Base-by-base conservation (phyloP, 2,888 invertebrate genomes). In the Mesoligia furuncula region DNA sequence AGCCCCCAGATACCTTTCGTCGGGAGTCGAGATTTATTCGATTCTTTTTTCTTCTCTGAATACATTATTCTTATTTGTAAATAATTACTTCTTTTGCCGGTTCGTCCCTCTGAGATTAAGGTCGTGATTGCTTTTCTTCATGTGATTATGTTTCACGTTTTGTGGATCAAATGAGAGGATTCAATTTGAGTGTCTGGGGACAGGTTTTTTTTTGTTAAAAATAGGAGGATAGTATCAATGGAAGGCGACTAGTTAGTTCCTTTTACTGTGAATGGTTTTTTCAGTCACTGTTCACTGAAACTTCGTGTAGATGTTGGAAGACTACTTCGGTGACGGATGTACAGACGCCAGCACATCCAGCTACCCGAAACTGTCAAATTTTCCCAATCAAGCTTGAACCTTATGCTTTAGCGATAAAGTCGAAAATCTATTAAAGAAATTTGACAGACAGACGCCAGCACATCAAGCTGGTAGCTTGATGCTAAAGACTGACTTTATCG, bases 1-100 rank as follows among this genome's bases (percentile, higher is more conserved):
- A 88, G 79, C 82, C 88, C 89, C 88, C 83, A 85, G 90, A 89
- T 90, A 91, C 90, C 90, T 91, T 90, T 87, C 88, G 83, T 80
- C 79, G 82, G 83, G 87, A 87, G 84, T 84, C 81, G 87, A 92
- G 92, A 94, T 93, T 93, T 93, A 93, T 92, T 91, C 90, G 89
- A 84, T 91, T 92, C 90, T 89, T 92, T 90, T 84, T 89, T 90
- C 88, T 90, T 88, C 87, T 89, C 90, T 91, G 93, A 92, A 93
- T 93, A 92, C 91, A 93, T 93, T 93, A 93, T 90, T 92, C 90
- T 93, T 92, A 93, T 94, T 93, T 93, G 92, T 93, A 93, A 93
- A 93, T 93, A 93, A 93, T 93, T 93, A 93, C 91, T 91, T 90
- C 84, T 88, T 88, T 89, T 76, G 83, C 80, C 83, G 79, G 73